Base-by-base conservation (phyloP, 2,113 vertebrate species). In the Thomomys bottae region DNA sequence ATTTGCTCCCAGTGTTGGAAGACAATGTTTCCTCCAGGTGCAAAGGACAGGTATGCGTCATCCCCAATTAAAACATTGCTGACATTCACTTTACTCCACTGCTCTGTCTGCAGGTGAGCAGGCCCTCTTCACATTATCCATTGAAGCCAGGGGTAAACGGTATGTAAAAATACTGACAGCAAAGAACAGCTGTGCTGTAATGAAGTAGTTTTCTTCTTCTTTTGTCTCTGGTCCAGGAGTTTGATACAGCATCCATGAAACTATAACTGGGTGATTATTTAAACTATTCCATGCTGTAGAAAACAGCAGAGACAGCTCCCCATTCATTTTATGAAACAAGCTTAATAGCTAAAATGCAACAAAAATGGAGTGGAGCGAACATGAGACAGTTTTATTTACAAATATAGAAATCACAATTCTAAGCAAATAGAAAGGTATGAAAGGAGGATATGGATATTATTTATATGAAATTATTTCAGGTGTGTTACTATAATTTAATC, bases 401-500 rank as follows among this genome's bases (percentile, higher is more conserved):
- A 49, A 68, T 84, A 32, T 28, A 42, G 32, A 84, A 84, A 42
- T 26, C 61, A 87, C 87, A 63, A 63, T 42, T 64, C 21, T 81
- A 67, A 86, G 59, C 38, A 75, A 93, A 54, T 34, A 54, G 73
- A 45, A 78, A 91, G 26, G 73, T 54, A 80, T 54, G 63, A 61
- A 88, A 75, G 36, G 66, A 67, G 84, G 45, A 83, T 61, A 78
- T 78, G 49, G 40, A n/a, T n/a, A n/a, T n/a, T n/a, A n/a, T n/a
- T n/a, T n/a, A n/a, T n/a, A n/a, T n/a, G n/a, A n/a, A n/a, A n/a
- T 77, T 87, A 72, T 45, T 88, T 88, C 57, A 64, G 66, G 2
- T 84, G 70, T 67, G 23, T 79, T 84, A 73, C 78, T 54, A 54
- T 54, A 54, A 17, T 73, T 91, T 73, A 73, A 91, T 30, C 83